Evolutionary conservation across 1,140 invertebrate genomes (phyloP), one percentile per base, ranked within the genome.

Genomic region (Drosophila lacteicornis): DNA sequence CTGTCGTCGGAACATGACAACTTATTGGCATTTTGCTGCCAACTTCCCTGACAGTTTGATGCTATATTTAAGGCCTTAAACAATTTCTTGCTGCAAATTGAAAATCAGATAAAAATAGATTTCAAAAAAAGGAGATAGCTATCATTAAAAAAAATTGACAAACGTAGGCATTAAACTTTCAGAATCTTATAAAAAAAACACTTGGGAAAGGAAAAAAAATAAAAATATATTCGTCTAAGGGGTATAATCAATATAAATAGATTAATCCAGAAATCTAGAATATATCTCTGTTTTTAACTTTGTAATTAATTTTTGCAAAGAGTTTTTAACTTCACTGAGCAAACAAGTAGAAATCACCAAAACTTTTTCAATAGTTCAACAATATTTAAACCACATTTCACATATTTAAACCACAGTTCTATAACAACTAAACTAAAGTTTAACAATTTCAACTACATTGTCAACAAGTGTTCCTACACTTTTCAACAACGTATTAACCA

Each of bases 21-120:
- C 78, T 80, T 80, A 80, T 80, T 80, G 77, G 62, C 78, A 53
- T 75, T 73, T 75, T 58, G 73, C 67, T 76, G 60, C 47, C 73
- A 55, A 46, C 12, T 57, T 56, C n/a, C 55, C 43, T 67, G 49
- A 40, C 53, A 40, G 60, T 75, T 66, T 40, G 36, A 47, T 42
- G 53, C 25, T 46, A 30, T 47, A 30, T 69, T 42, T 50, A 50
- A 45, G 49, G 50, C 75, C 57, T 69, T 69, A 69, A 77, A 77
- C 74, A 63, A 49, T 75, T 62, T 75, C 70, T 47, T 75, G 38
- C 49, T 49, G 71, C 70, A 77, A 77, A 77, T 77, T 69, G 75
- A 69, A 77, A 77, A 77, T 77, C 75, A 56, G 49, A 77, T 77
- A 68, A 68, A 51, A 40, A 25, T 47, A 15, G 25, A 25, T 19